phyloP scores from a whole-genome alignment of 2,888 invertebrate genomes.

The Parnassius glacialis region DNA sequence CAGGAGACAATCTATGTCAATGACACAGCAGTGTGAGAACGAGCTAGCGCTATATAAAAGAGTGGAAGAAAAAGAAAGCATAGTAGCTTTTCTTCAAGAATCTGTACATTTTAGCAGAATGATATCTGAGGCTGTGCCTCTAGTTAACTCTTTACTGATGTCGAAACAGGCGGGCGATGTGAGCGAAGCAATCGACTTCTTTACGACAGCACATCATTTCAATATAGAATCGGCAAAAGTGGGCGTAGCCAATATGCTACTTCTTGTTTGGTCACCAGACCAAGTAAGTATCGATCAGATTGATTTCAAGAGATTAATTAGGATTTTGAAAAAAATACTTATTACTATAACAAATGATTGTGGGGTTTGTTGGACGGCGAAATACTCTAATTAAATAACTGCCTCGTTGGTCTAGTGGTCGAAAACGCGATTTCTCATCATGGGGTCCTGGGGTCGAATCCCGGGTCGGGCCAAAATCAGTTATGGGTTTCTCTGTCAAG shows the following conservation, averaged over 20 bases:
- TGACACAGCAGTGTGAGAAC: conserved; percentile 68
- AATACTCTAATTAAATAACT: too few species aligned
- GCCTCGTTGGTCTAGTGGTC: too few species aligned
- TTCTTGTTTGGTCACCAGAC: conserved; percentile 90
- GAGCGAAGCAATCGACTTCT: conserved; percentile 93
- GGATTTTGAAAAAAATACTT: too few species aligned
- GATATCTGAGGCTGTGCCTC: conserved; percentile 68
- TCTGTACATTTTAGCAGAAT: conserved; percentile 77
- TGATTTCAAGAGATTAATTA: not conserved
- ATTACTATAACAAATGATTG: too few species aligned
- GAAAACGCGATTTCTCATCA: too few species aligned
- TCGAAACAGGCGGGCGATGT: conserved; percentile 89
- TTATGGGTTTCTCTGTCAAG: too few species aligned
- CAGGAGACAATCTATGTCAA: conserved; percentile 47
- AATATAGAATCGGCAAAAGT: conserved; percentile 86
- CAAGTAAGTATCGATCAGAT: conserved; percentile 59
- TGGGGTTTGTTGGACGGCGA: too few species aligned
- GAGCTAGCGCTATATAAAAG: conserved; percentile 73
- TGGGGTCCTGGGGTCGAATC: too few species aligned
- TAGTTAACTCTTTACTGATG: conserved; percentile 87
- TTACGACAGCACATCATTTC: conserved; percentile 90
- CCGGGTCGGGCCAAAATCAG: too few species aligned
- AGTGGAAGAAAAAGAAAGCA: conserved; percentile 80
- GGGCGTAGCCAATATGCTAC: conserved; percentile 89
- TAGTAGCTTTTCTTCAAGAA: conserved; percentile 87